These are phyloP conservation scores for Drosophila imparisetae DNA, from an alignment of 2,888 invertebrate species.

Conservation along the genomic window DNA sequence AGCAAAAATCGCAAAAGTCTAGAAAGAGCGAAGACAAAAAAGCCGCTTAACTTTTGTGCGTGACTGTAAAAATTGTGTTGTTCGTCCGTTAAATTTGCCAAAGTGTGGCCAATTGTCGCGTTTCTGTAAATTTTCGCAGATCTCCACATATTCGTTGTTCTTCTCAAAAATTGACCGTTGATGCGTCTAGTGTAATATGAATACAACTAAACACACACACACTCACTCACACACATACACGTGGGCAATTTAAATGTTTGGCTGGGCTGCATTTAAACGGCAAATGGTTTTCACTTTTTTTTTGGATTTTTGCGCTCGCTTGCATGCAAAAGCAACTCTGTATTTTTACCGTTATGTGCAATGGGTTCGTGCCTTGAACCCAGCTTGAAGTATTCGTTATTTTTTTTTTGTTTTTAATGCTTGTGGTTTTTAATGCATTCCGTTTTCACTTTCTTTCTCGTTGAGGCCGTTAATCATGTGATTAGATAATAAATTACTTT, in stretches of 20 bases:
- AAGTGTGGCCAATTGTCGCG: constrained; percentile 60
- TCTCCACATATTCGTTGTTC: constrained; percentile 52
- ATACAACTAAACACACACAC: neutral
- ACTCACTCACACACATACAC: constrained; percentile 6
- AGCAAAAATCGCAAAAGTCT: constrained; percentile 1
- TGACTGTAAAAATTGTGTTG: constrained; percentile 55
- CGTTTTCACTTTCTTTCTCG: constrained; percentile 56
- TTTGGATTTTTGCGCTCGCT: constrained; percentile 36
- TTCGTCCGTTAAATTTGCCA: constrained; percentile 63
- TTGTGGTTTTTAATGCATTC: constrained; percentile 30
- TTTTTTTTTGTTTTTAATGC: constrained; percentile 25
- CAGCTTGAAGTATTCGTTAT: constrained; percentile 20
- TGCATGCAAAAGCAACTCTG: constrained; percentile 52
- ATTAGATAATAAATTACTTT: constrained; percentile 64
- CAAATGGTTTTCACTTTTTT: constrained; percentile 56
- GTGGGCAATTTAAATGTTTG: constrained; percentile 19
- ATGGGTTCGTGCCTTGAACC: constrained; percentile 57
- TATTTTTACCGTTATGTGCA: constrained; percentile 49
- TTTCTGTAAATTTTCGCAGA: constrained; percentile 35
- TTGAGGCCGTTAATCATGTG: constrained; percentile 57
- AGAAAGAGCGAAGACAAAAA: constrained; percentile 14
- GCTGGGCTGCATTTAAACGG: constrained; percentile 36
- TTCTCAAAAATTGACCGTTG: neutral
- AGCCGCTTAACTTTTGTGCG: constrained; percentile 63
- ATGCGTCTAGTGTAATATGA: neutral